phyloP scores from a whole-genome alignment of 1,140 invertebrate genomes.

The Sesamia nonagrioides region DNA sequence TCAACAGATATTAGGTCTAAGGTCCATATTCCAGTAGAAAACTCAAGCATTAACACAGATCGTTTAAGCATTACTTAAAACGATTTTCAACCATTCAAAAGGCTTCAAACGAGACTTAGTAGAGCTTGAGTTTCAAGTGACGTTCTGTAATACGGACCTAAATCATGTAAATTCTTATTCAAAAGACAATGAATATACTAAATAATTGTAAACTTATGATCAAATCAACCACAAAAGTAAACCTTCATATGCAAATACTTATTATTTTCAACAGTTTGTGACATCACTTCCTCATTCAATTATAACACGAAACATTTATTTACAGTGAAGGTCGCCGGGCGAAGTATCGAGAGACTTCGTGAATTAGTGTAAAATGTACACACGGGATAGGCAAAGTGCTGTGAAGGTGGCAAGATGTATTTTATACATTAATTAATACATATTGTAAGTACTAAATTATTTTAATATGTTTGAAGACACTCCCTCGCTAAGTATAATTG shows the following conservation, averaged over 20 bases:
- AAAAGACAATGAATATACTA: too few relatives aligned
- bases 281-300: background rate
- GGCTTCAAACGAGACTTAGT: too few relatives aligned
- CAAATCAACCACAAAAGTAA: background rate
- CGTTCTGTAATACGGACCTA: too few relatives aligned
- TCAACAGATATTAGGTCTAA: too few relatives aligned
- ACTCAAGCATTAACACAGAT: too few relatives aligned
- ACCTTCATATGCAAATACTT: background rate
- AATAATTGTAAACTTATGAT: too few relatives aligned
- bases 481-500: conserved; percentile 77
- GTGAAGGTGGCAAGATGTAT: conserved; percentile 79
- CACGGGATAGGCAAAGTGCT: conserved; percentile 70
- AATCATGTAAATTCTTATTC: too few relatives aligned
- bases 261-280: background rate
- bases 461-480: conserved; percentile 84
- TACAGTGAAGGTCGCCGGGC: conserved; percentile 64
- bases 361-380: conserved; percentile 61
- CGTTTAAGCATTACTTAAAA: too few relatives aligned
- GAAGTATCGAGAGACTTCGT: conserved; percentile 45
- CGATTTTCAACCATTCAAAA: too few relatives aligned
- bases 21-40: too few relatives aligned
- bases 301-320: conserved; percentile 54
- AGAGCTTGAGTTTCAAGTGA: too few relatives aligned
- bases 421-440: conserved; percentile 75
- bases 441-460: conserved; percentile 85